Percentiles rank a stretch among this genome's conserved stretches.
Conservation (phyloP, 2,797 vertebrate genomes). For the Cirrhinus mrigala region DNA sequence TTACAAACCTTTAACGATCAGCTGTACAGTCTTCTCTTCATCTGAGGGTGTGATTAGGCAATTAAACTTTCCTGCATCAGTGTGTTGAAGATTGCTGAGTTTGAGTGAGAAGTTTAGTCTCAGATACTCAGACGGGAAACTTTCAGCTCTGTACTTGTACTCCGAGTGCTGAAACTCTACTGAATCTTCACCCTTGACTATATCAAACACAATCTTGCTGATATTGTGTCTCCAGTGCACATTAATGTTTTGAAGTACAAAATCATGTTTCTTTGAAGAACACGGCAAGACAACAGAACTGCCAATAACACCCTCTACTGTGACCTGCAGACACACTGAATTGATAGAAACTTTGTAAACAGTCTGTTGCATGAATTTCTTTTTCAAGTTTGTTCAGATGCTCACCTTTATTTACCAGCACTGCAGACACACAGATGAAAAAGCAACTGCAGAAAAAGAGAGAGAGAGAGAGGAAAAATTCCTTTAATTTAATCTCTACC, state of each 20-base stretch:
- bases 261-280: neutral
- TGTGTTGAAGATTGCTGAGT: neutral
- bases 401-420: neutral
- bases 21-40: neutral
- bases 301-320: neutral
- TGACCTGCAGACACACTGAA: neutral
- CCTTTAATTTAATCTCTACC: neutral
- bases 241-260: too few relatives aligned
- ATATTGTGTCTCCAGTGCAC: neutral
- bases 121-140: neutral
- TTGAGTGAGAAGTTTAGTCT: constrained; percentile 28
- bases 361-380: neutral
- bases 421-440: neutral
- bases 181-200: neutral
- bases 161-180: neutral
- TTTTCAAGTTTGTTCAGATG: too few relatives aligned
- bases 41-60: neutral
- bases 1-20: neutral
- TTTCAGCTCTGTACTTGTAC: neutral
- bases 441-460: neutral
- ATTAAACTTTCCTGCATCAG: neutral
- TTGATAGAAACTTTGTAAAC: neutral
- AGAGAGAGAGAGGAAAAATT: too few relatives aligned
- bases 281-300: neutral
- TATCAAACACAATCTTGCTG: neutral